Percentiles rank a stretch among this genome's conserved stretches.
Evolutionary conservation across 1,140 invertebrate species (phyloP).

Genomic region (Sarcophaga bullata): DNA sequence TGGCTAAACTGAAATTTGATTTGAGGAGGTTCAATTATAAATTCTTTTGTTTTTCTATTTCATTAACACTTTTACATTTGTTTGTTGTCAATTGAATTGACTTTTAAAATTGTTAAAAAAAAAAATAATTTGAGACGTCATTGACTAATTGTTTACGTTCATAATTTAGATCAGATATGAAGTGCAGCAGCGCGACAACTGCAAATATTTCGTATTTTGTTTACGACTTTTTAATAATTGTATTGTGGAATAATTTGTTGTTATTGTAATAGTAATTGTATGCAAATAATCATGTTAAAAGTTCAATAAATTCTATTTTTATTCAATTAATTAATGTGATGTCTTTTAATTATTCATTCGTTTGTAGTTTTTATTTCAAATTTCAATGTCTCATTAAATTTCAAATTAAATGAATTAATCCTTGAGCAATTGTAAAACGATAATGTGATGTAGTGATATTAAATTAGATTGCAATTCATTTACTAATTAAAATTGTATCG

Average conservation of each 20-base stretch:
- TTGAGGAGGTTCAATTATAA: neutral
- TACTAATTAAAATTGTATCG: no score
- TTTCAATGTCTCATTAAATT: neutral
- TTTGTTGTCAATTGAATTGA: neutral
- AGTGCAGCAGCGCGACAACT: neutral
- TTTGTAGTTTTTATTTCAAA: neutral
- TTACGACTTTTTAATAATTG: neutral
- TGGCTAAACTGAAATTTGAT: neutral
- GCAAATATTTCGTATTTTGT: neutral
- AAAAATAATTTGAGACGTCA: neutral
- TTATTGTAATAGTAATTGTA: neutral
- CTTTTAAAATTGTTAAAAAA: neutral
- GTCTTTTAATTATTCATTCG: neutral
- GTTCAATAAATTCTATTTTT: conserved; percentile 37
- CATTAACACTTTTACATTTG: neutral
- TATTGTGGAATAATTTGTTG: neutral
- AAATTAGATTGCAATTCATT: no score
- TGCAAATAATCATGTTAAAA: conserved; percentile 33
- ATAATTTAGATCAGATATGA: neutral
- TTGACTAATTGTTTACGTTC: neutral
- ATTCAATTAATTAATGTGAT: neutral
- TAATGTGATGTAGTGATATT: neutral
- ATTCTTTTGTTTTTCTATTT: no score
- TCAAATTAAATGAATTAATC: no score
- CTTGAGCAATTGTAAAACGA: neutral